Conservation (phyloP, 1,140 invertebrate species). For the Coelopa frigida region DNA sequence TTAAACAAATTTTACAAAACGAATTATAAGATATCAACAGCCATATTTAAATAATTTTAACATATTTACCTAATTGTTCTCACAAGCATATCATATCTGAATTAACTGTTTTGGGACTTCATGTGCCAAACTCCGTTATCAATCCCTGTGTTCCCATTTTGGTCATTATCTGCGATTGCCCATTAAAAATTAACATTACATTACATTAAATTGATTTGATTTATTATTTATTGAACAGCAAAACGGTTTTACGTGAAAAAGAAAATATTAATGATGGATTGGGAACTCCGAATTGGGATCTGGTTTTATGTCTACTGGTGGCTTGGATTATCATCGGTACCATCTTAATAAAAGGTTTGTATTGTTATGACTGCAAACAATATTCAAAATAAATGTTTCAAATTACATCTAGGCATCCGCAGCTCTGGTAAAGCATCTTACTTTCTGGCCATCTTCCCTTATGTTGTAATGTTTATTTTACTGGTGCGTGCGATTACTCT, state of each 20-base stretch:
- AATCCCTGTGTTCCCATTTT: too few relatives aligned
- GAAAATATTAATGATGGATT: conserved; percentile 54
- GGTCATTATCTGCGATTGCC: too few relatives aligned
- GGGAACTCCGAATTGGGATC: conserved; percentile 56
- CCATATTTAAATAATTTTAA: too few relatives aligned
- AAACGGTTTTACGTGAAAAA: conserved; percentile 52
- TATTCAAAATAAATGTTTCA: background rate
- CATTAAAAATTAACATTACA: too few relatives aligned
- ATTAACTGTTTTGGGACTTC: too few relatives aligned
- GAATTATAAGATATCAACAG: too few relatives aligned
- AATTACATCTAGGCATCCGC: conserved; percentile 50
- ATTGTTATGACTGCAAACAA: background rate
- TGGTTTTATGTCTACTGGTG: conserved; percentile 59
- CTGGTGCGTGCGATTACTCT: conserved; percentile 62
- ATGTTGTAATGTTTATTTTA: conserved; percentile 60
- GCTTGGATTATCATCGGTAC: conserved; percentile 65
- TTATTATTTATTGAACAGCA: conserved; percentile 35
- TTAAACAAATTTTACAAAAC: too few relatives aligned
- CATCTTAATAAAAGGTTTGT: conserved; percentile 51
- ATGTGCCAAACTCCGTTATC: too few relatives aligned
- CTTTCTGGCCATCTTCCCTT: conserved; percentile 68
- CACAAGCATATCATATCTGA: too few relatives aligned
- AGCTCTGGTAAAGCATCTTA: conserved; percentile 60
- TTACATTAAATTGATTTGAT: too few relatives aligned
- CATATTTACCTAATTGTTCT: too few relatives aligned